Conservation (phyloP, 2,113 vertebrate genomes). For the Telmatochromis sp. region DNA sequence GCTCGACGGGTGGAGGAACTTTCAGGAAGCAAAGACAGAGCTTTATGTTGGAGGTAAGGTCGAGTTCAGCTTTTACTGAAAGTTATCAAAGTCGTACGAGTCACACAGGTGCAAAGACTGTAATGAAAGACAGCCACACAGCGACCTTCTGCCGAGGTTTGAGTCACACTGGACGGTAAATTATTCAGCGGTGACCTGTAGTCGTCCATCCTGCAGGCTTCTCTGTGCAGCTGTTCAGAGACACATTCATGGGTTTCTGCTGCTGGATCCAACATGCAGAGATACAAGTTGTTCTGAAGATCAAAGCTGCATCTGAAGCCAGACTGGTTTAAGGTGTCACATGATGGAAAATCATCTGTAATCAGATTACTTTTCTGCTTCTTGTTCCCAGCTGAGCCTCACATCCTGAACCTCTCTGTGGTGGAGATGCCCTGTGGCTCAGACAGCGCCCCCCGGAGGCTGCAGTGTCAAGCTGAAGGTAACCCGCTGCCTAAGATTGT, state of each 20-base stretch:
- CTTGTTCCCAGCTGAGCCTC: not conserved
- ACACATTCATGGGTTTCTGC: not conserved
- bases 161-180: not conserved
- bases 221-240: not conserved
- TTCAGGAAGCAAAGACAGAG: not conserved
- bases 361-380: not conserved
- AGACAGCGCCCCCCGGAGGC: not conserved
- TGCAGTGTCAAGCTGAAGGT: not conserved
- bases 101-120: not conserved
- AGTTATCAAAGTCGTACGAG: not conserved
- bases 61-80: not conserved
- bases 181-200: not conserved
- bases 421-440: not conserved
- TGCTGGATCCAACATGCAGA: not conserved
- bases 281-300: not conserved
- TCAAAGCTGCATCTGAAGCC: not conserved
- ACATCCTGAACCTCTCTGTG: not conserved
- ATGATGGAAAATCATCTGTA: not conserved
- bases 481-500: not conserved
- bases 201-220: not conserved
- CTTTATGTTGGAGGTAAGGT: not conserved
- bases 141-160: not conserved
- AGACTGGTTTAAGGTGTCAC: not conserved
- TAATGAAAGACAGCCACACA: not conserved
- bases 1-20: not conserved